These are phyloP conservation scores for Hydractinia symbiolongicarpus DNA, from an alignment of 30 jellyfish, hydroid and myxozoan genomes.

Conservation along the genomic window DNA sequence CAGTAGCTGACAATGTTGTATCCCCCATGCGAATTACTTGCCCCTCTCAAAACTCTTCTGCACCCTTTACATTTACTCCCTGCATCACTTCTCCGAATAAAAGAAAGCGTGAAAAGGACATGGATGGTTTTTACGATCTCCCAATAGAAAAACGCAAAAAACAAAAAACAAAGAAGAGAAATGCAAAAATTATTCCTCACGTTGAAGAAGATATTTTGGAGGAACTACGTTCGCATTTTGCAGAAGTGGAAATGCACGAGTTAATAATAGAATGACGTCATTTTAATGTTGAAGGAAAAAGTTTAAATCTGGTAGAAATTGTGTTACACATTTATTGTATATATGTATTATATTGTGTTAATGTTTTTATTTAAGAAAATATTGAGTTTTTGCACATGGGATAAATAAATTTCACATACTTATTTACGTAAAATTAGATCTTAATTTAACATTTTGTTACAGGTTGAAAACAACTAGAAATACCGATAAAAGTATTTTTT, in stretches of 20 bases:
- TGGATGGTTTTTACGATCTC: slow-evolving; percentile 15
- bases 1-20: slow-evolving; percentile 31
- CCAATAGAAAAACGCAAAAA: slow-evolving; percentile 44
- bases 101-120: slow-evolving; percentile 29
- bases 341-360: no score
- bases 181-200: neutral
- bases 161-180: slow-evolving; percentile 31
- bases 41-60: neutral
- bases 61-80: neutral
- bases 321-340: no score
- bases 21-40: slow-evolving; percentile 23
- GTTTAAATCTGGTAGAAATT: no score
- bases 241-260: slow-evolving; percentile 75
- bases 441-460: no score
- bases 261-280: slow-evolving; percentile 36
- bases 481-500: no score
- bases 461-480: no score
- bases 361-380: no score
- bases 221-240: slow-evolving; percentile 47
- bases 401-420: no score
- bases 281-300: no score
- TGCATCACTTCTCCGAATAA: slow-evolving; percentile 4
- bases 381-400: no score
- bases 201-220: slow-evolving; percentile 24
- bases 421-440: no score